A percentile compares a stretch with the other conserved stretches of the same genome.
Evolutionary conservation across 2,113 vertebrate genomes (phyloP).

Genomic region (Circaetus cinerascens): DNA sequence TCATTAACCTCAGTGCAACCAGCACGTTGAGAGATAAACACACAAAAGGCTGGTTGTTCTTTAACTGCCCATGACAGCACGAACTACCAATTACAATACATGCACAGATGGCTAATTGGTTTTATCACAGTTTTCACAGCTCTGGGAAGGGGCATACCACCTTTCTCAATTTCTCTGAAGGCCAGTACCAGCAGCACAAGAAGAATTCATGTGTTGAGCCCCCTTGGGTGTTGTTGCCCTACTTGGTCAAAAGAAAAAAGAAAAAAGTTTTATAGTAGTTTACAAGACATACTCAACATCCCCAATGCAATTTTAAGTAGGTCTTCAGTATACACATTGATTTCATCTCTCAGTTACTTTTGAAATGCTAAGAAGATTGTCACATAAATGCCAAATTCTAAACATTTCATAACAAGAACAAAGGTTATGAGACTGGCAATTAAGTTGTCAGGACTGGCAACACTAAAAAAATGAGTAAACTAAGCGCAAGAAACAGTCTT

Average conservation of each 20-base stretch:
- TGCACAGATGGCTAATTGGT: slow-evolving; percentile 47
- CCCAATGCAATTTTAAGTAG: background rate
- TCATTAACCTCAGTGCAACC: background rate
- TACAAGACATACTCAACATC: background rate
- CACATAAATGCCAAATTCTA: background rate
- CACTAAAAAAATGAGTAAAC: background rate
- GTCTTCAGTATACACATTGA: background rate
- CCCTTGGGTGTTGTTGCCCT: background rate
- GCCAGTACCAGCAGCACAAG: background rate
- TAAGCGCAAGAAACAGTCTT: background rate
- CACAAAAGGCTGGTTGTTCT: background rate
- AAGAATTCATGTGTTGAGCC: background rate
- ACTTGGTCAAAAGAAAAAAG: background rate
- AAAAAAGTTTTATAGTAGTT: background rate
- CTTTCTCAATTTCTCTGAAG: background rate
- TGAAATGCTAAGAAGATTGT: background rate
- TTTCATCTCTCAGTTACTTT: background rate
- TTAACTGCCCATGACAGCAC: background rate
- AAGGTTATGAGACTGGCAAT: background rate
- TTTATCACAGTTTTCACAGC: slow-evolving; percentile 25
- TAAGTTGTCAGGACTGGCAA: background rate
- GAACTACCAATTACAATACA: background rate
- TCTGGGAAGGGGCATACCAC: background rate
- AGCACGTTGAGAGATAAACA: background rate
- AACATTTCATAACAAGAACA: background rate